Base-by-base conservation (phyloP, 2,113 vertebrate species). In the Orientallactaga bullata region DNA sequence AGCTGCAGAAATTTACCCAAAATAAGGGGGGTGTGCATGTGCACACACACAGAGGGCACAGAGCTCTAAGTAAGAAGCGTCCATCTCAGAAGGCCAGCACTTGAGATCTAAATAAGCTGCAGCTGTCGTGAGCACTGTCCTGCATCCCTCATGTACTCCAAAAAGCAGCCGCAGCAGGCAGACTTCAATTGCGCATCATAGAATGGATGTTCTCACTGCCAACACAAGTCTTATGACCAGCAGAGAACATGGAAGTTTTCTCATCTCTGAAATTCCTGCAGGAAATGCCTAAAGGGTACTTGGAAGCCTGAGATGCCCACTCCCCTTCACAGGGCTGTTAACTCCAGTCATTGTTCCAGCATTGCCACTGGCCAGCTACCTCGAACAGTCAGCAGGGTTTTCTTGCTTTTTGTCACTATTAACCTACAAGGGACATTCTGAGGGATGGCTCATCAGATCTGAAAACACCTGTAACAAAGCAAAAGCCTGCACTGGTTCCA, bases 101-200 rank as follows among this genome's bases (percentile, higher is more conserved):
- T 23, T 15, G 10, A 42, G 17, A 24, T 26, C 78, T 81, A 16
- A 28, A 30, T 4, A 6, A 61, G 39, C 26, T 32, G 26, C 79
- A 55, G 39, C 17, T 24, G 60, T 21, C 82, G 60, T 39, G 23
- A 76, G n/a, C 15, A 55, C 55, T 1, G 16, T 30, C 47, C 26
- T 18, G 18, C 26, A 23, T 24, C 78, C 66, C 61, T 42, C 66
- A 32, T 30, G 23, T 7, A 47, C 51, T 55, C 42, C 37, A 39
- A 30, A n/a, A 30, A 6, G 28, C n/a, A 5, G 28, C 18, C 2
- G 32, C 15, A 39, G 20, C 61, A 69, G 65, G 74, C 76, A 37
- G 30, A 13, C 37, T 69, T 68, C 85, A n/a, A 0, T 9, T 0
- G 3, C 0, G 47, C 21, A 5, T 2, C 37, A 42, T 4, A 28